Evolutionary conservation across 2,797 vertebrate genomes (phyloP).

Genomic region (Spatula clypeata): DNA sequence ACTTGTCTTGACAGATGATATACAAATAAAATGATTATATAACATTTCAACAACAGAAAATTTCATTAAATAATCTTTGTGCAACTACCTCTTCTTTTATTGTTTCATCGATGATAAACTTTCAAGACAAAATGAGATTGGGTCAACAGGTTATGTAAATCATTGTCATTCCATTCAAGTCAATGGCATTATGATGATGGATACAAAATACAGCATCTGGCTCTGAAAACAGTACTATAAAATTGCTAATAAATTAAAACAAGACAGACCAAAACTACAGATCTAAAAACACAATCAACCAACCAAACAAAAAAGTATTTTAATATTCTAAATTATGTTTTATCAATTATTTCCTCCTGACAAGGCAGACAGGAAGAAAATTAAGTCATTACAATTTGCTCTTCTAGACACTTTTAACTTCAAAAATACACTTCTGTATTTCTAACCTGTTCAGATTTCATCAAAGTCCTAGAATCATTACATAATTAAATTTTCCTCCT

Average conservation of each 20-base stretch:
- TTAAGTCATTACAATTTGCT: neutral
- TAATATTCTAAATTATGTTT: neutral
- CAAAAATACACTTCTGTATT: neutral
- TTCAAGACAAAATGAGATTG: neutral
- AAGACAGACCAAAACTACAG: neutral
- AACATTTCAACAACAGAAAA: neutral
- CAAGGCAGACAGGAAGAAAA: neutral
- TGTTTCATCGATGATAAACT: neutral
- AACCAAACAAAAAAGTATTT: neutral
- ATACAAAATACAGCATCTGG: neutral
- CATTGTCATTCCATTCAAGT: neutral
- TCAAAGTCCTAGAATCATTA: neutral
- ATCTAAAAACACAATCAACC: fast-evolving
- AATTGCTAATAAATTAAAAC: neutral
- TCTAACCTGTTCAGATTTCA: neutral
- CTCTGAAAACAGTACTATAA: neutral
- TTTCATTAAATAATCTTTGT: neutral
- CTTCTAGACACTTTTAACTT: neutral
- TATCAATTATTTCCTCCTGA: neutral
- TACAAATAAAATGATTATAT: neutral
- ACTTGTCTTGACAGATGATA: neutral
- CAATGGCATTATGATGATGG: neutral
- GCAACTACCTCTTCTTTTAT: neutral
- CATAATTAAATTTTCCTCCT: neutral
- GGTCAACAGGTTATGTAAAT: conserved; percentile 6